These are phyloP conservation scores for Meandrusa payeni DNA, from an alignment of 2,888 invertebrate genomes.

Conservation along the genomic window DNA sequence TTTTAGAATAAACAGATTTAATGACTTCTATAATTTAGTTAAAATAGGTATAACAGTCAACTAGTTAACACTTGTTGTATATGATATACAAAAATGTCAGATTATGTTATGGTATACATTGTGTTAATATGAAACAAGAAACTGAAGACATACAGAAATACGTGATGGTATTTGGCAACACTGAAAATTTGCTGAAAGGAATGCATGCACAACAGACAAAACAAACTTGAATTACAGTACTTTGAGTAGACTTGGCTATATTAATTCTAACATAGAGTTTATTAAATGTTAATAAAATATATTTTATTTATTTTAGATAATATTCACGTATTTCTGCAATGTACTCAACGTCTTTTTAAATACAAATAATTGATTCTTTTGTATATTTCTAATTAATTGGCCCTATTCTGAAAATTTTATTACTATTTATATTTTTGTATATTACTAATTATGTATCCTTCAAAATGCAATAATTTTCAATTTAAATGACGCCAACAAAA, in stretches of 20 bases:
- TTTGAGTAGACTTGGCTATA: too few relatives aligned
- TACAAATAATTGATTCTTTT: neutral
- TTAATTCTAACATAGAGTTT: too few relatives aligned
- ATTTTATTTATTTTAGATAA: neutral
- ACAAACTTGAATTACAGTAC: too few relatives aligned
- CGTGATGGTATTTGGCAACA: neutral
- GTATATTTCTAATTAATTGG: slow-evolving; percentile 4
- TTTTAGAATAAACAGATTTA: slow-evolving; percentile 5
- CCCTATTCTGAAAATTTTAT: slow-evolving; percentile 1
- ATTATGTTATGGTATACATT: slow-evolving; percentile 7
- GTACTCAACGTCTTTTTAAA: neutral
- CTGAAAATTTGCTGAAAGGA: too few relatives aligned
- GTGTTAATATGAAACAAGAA: slow-evolving; percentile 2
- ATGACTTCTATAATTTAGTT: neutral
- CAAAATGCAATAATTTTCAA: too few relatives aligned
- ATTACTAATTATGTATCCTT: too few relatives aligned
- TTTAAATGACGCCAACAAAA: neutral
- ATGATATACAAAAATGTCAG: slow-evolving; percentile 14
- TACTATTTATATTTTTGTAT: too few relatives aligned
- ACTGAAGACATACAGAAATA: slow-evolving; percentile 1
- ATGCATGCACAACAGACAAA: too few relatives aligned
- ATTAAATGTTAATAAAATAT: neutral
- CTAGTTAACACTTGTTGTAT: slow-evolving; percentile 17
- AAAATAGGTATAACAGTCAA: slow-evolving; percentile 12
- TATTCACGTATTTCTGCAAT: neutral